Percentiles rank a stretch among this genome's conserved stretches.
These are phyloP conservation scores for Busseola fusca DNA, from an alignment of 2,888 invertebrate genomes.

Conservation along the genomic window DNA sequence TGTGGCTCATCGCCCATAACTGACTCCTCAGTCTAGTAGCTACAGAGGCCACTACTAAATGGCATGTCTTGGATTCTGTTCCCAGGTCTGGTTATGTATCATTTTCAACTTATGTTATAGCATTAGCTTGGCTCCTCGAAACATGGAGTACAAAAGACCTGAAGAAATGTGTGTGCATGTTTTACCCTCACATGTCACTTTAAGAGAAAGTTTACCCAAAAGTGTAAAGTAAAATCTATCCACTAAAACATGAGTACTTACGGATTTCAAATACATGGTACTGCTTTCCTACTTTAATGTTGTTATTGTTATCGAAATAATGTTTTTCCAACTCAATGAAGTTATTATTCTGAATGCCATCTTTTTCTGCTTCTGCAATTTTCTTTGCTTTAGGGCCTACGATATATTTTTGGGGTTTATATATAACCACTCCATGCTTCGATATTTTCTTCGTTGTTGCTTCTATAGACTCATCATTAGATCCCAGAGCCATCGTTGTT, in stretches of 20 bases:
- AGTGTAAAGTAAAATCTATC: neutral
- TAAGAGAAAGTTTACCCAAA: neutral
- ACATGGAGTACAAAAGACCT: too few species aligned
- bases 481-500: neutral
- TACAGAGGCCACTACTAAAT: neutral
- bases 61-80: neutral
- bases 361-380: neutral
- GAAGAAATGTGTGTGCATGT: too few species aligned
- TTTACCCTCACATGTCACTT: too few species aligned
- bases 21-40: neutral
- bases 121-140: neutral
- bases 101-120: neutral
- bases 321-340: slow-evolving; percentile 38
- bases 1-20: neutral
- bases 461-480: slow-evolving; percentile 9
- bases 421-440: neutral
- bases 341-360: neutral
- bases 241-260: slow-evolving; percentile 67
- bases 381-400: slow-evolving; percentile 15
- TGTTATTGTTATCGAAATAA: slow-evolving; percentile 24
- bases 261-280: slow-evolving; percentile 76
- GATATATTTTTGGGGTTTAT: slow-evolving; percentile 24
- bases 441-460: slow-evolving; percentile 7
- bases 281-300: slow-evolving; percentile 44
- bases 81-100: too few species aligned